These are phyloP conservation scores for Myotis yumanensis DNA, from an alignment of 2,113 vertebrate species.

Conservation along the genomic window DNA sequence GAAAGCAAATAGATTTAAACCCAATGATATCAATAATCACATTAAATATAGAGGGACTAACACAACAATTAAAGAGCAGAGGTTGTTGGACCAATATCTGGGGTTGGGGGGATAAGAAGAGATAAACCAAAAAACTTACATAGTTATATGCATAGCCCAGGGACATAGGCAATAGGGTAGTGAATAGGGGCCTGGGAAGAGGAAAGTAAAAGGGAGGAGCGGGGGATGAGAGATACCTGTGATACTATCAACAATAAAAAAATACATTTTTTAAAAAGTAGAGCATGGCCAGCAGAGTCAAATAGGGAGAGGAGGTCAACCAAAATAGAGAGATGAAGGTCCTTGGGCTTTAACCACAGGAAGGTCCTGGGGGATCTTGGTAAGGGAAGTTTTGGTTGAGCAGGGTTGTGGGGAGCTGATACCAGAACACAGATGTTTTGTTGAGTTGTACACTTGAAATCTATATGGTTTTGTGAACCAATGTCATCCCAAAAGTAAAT, in stretches of 20 bases:
- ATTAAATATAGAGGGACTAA: constrained; percentile 3
- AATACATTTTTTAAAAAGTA: not conserved
- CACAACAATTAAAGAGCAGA: not conserved
- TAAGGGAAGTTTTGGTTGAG: not conserved
- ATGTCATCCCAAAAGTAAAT: not conserved
- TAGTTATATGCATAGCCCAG: no score
- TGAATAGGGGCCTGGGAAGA: no score
- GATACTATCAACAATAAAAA: no score
- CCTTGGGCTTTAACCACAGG: not conserved
- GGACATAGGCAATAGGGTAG: no score
- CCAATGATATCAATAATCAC: not conserved
- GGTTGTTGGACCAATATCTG: not conserved
- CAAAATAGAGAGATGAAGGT: not conserved
- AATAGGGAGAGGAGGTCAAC: not conserved
- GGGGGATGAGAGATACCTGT: no score
- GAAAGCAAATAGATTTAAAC: constrained; percentile 15
- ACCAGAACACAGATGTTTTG: not conserved
- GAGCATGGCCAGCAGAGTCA: not conserved
- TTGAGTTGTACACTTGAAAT: no score
- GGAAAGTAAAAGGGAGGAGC: no score
- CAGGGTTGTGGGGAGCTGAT: not conserved
- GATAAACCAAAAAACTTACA: no score
- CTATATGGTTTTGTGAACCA: no score
- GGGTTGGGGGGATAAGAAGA: no score
- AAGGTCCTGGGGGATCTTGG: not conserved